Percentiles rank a stretch among this genome's conserved stretches.
Conservation (phyloP, 2,888 invertebrate genomes). For the Drosophila leonis region DNA sequence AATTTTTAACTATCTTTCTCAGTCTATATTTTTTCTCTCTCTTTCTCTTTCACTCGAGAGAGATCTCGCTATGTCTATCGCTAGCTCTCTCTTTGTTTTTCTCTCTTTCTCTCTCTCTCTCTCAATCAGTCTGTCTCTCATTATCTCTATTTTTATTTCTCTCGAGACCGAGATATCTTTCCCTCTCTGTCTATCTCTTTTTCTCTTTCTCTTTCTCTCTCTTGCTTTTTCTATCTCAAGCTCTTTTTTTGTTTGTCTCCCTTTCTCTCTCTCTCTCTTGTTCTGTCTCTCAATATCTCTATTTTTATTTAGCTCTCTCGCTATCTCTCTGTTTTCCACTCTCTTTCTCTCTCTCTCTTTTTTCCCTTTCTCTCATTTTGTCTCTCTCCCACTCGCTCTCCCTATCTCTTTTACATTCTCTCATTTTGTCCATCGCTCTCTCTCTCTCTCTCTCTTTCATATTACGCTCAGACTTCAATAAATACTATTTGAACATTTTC, state of each 20-base stretch:
- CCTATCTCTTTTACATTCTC: not conserved
- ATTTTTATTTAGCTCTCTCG: no score
- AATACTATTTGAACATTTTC: no score
- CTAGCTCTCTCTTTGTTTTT: no score
- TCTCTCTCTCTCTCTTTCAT: not conserved
- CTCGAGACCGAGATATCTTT: no score
- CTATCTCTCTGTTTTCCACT: no score
- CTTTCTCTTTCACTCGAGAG: no score
- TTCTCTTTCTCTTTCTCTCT: not conserved
- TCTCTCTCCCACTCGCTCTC: not conserved
- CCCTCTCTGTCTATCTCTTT: not conserved
- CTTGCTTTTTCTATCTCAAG: not conserved
- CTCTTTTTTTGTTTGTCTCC: no score
- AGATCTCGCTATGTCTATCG: no score
- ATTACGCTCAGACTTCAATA: no score
- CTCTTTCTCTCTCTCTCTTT: not conserved
- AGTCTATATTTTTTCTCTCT: no score
- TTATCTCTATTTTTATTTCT: not conserved
- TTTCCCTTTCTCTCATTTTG: not conserved
- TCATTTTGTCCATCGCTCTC: not conserved
- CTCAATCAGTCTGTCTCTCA: not conserved
- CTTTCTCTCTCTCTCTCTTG: not conserved
- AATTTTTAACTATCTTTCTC: no score
- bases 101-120: not conserved
- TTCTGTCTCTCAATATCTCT: not conserved